These are phyloP conservation scores for Macroglossus sobrinus DNA, from an alignment of 2,113 vertebrate genomes.

Conservation along the genomic window DNA sequence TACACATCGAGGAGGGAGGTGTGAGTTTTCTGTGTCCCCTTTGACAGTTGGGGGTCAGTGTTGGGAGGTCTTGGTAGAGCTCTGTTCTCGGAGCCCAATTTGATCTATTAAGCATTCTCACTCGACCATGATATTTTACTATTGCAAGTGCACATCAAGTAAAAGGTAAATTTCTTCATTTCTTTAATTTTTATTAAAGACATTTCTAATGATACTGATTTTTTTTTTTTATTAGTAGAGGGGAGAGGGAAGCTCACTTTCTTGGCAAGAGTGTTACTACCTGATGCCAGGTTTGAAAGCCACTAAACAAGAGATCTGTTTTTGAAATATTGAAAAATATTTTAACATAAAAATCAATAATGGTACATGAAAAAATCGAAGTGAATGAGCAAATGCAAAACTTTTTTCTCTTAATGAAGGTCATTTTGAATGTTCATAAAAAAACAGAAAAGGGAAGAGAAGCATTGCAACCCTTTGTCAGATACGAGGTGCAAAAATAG, in stretches of 20 bases:
- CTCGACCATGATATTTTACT: neutral
- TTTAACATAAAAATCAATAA: conserved; percentile 48
- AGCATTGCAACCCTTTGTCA: neutral
- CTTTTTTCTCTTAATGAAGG: neutral
- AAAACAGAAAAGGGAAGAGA: neutral
- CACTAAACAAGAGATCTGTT: neutral
- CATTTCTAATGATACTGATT: conserved; percentile 62
- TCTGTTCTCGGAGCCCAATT: neutral
- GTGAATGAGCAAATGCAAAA: conserved; percentile 21
- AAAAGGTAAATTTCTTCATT: conserved; percentile 55
- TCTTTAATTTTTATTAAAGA: conserved; percentile 59
- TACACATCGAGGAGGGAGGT: neutral
- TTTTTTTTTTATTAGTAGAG: conserved; percentile 23
- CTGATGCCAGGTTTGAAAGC: neutral
- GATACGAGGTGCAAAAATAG: neutral
- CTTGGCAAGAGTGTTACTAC: conserved; percentile 39
- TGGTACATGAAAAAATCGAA: neutral
- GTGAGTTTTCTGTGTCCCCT: neutral
- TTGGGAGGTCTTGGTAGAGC: neutral
- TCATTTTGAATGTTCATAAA: neutral
- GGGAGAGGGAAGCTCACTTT: neutral
- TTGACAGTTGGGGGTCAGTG: neutral
- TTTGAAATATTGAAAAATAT: conserved; percentile 38
- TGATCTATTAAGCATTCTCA: neutral
- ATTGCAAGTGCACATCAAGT: neutral